Evolutionary conservation across 2,888 invertebrate species (phyloP).

Genomic region (Listrodromus nycthemerus): DNA sequence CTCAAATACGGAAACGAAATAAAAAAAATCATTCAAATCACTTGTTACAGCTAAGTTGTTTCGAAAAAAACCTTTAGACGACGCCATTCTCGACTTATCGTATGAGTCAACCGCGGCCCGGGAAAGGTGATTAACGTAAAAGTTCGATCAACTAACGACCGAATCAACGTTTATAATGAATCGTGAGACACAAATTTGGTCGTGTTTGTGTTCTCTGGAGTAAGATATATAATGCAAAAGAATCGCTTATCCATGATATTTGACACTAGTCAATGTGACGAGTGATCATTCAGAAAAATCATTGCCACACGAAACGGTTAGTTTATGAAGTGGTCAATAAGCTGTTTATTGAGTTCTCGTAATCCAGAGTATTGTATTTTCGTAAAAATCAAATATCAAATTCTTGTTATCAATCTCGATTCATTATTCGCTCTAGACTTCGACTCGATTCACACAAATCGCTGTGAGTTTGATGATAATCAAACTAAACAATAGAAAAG

Average conservation of each 20-base stretch:
- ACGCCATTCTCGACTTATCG: neutral
- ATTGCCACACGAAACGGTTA: neutral
- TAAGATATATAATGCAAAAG: neutral
- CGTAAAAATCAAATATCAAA: constrained; percentile 33
- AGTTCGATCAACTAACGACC: neutral
- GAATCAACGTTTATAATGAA: neutral
- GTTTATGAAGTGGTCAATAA: neutral
- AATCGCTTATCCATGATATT: neutral
- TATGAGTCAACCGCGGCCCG: neutral
- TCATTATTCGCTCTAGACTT: constrained; percentile 4
- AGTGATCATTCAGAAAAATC: neutral
- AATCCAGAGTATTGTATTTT: constrained; percentile 16
- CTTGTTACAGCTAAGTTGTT: constrained; percentile 15
- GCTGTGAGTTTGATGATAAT: constrained; percentile 3
- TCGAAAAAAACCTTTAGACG: neutral
- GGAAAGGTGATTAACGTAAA: neutral
- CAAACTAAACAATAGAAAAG: constrained; percentile 16
- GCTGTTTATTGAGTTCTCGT: neutral
- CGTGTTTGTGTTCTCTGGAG: neutral
- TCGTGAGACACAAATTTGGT: neutral
- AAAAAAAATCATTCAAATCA: constrained; percentile 1
- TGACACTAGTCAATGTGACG: neutral
- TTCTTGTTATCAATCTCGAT: constrained; percentile 31
- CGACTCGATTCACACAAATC: neutral
- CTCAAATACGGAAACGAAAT: constrained; percentile 14